These are phyloP conservation scores for Acrobasis suavella DNA, from an alignment of 2,888 invertebrate species.

Conservation along the genomic window DNA sequence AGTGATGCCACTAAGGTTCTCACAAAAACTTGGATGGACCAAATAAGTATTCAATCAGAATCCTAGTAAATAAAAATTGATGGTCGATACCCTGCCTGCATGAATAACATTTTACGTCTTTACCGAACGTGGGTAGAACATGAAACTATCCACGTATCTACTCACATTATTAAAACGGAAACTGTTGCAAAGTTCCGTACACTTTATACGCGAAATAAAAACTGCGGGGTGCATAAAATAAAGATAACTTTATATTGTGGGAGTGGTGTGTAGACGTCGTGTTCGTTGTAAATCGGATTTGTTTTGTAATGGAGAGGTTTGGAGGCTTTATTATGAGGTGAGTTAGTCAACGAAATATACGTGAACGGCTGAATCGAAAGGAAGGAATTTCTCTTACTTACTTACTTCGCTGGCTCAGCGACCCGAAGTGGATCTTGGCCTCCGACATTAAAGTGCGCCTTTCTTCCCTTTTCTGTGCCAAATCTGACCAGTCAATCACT, in stretches of 20 bases:
- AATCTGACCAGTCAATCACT: too few species aligned
- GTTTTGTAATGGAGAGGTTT: constrained; percentile 14
- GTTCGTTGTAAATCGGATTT: constrained; percentile 10
- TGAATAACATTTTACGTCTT: constrained; percentile 17
- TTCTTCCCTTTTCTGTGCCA: too few species aligned
- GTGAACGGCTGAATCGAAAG: too few species aligned
- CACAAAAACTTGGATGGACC: too few species aligned
- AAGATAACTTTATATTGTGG: constrained; percentile 48
- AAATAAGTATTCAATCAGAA: background rate
- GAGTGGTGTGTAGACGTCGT: constrained; percentile 1
- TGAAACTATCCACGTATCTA: constrained; percentile 3
- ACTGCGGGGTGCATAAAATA: constrained; percentile 75
- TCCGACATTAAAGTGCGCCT: too few species aligned
- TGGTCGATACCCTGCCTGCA: background rate
- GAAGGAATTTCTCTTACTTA: too few species aligned
- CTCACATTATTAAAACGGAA: constrained; percentile 68
- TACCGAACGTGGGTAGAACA: constrained; percentile 8
- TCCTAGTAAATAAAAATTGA: constrained; percentile 7
- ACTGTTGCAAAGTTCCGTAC: constrained; percentile 48
- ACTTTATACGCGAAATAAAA: constrained; percentile 55
- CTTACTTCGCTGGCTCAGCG: too few species aligned
- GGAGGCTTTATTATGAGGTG: background rate
- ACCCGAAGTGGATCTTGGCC: too few species aligned
- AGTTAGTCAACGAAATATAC: background rate
- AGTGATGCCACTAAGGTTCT: too few species aligned